A percentile compares a stretch with the other conserved stretches of the same genome.
phyloP scores from a whole-genome alignment of 2,888 invertebrate species.

The Reticulitermes lucifugus region DNA sequence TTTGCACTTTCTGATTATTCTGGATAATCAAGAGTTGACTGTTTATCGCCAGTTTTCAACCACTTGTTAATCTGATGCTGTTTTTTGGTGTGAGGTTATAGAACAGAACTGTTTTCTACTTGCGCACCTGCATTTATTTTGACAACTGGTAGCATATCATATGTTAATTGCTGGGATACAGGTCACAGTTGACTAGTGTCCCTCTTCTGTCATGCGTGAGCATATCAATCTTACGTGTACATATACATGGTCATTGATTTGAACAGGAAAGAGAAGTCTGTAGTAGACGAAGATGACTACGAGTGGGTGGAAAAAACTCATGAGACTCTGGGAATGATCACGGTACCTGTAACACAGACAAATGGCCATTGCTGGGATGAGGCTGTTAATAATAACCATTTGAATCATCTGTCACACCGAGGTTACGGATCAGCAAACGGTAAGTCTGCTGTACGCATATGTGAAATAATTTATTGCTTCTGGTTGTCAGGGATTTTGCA shows the following conservation, averaged over 20 bases:
- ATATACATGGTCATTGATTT: neutral
- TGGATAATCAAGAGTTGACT: too few relatives aligned
- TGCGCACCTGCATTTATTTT: too few relatives aligned
- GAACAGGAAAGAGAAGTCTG: constrained; percentile 17
- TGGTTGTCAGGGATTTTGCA: too few relatives aligned
- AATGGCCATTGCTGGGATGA: constrained; percentile 41
- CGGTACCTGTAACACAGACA: neutral
- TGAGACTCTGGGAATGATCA: constrained; percentile 11
- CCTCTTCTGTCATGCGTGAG: neutral
- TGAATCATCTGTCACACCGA: constrained; percentile 77
- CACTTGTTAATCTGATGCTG: too few relatives aligned
- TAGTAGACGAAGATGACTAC: neutral
- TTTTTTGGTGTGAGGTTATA: too few relatives aligned
- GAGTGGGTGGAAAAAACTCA: constrained; percentile 50
- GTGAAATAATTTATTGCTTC: too few relatives aligned
- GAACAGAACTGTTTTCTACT: too few relatives aligned
- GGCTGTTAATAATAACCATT: constrained; percentile 69
- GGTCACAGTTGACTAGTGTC: too few relatives aligned
- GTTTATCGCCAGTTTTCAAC: too few relatives aligned
- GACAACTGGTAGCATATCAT: constrained; percentile 14
- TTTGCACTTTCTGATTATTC: too few relatives aligned
- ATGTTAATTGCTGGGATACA: neutral
- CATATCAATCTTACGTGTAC: neutral
- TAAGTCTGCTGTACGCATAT: constrained; percentile 49
- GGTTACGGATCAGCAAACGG: constrained; percentile 74